Evolutionary conservation across 2,113 vertebrate genomes (phyloP).

Genomic region (Picathartes gymnocephalus): DNA sequence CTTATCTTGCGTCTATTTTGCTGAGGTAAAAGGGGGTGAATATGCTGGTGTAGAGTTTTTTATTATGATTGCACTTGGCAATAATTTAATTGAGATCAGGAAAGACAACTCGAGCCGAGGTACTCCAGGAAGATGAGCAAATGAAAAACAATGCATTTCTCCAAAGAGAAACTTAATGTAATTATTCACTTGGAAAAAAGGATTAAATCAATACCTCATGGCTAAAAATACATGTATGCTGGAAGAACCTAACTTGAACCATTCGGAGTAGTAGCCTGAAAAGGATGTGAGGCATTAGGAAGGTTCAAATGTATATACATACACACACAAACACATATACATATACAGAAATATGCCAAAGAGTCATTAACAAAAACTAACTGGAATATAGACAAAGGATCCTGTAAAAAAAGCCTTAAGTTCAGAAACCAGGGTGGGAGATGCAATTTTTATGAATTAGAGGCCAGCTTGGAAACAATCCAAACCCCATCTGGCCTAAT

Average conservation of each 20-base stretch:
- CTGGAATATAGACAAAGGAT: not conserved
- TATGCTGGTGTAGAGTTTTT: not conserved
- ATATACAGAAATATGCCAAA: not conserved
- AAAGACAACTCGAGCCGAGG: not conserved
- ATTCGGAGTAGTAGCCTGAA: not conserved
- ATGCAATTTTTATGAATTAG: not conserved
- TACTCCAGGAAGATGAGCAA: conserved; percentile 24
- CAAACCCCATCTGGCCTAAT: not conserved
- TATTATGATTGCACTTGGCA: not conserved
- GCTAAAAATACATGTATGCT: not conserved
- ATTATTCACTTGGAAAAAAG: conserved; percentile 2
- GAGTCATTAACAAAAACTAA: not conserved
- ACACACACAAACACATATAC: not conserved
- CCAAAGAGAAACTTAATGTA: not conserved
- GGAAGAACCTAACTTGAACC: not conserved
- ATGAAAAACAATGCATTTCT: not conserved
- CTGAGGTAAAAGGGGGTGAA: not conserved
- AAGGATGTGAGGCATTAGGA: not conserved
- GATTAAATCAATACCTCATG: conserved; percentile 16
- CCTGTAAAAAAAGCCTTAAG: not conserved
- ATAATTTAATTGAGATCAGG: not conserved
- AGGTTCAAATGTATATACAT: not conserved
- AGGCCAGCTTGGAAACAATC: not conserved
- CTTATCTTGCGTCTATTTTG: not conserved
- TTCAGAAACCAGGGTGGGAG: not conserved